Percentiles rank a stretch among this genome's conserved stretches.
phyloP scores from a whole-genome alignment of 2,113 vertebrate genomes.

The Muntiacus muntjak region DNA sequence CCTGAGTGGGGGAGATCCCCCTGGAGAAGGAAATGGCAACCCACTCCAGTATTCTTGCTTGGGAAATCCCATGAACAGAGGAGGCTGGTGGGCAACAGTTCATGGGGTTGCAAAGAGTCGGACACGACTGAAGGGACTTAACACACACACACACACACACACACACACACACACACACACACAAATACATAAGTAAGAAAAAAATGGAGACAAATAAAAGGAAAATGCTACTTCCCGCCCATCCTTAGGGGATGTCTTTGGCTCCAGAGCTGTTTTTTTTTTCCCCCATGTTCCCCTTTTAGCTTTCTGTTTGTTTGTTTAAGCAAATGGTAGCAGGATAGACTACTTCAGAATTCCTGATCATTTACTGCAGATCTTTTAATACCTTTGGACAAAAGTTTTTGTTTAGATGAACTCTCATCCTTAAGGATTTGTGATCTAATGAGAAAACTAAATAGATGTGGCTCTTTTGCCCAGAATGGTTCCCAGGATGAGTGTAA shows the following conservation, averaged over 20 bases:
- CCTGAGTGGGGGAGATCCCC: background rate
- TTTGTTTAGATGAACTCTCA: background rate
- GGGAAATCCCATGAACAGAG: background rate
- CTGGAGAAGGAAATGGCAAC: background rate
- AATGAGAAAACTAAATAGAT: background rate
- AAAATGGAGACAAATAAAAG: background rate
- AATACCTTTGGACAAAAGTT: background rate
- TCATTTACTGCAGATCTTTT: background rate
- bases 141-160: background rate
- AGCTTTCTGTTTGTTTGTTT: background rate
- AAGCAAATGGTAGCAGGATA: background rate
- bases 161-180: no score
- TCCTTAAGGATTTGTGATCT: background rate
- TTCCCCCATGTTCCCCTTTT: fast-evolving
- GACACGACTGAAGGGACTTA: background rate
- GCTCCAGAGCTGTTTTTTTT: background rate
- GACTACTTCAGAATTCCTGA: background rate
- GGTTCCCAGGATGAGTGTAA: background rate
- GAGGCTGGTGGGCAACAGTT: background rate
- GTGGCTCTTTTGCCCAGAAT: background rate
- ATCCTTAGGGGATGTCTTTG: background rate
- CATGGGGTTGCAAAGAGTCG: background rate
- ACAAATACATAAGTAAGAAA: background rate
- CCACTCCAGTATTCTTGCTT: background rate
- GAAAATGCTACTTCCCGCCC: background rate